Evolutionary conservation across 2,888 invertebrate species (phyloP), one percentile per base, ranked within the genome.

Genomic region (Emmelina monodactyla): DNA sequence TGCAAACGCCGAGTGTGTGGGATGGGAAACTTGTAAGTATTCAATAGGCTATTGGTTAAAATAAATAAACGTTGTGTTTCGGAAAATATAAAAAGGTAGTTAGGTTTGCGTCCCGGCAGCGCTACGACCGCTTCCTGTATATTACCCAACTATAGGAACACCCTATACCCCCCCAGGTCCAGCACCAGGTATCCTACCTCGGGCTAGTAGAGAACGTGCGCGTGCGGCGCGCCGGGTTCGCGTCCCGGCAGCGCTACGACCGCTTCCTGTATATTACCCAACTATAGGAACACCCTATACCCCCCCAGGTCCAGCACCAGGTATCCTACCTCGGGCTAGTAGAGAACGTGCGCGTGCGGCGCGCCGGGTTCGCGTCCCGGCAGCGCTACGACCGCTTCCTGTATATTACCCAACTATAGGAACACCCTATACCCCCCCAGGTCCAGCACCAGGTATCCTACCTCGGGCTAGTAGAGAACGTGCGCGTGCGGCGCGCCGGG

Each of bases 361-460:
- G 97, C 57, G 97, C 97, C 37, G 98, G 98, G 29, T 98, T 98
- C 78, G 97, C 96, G n/a, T 90, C 93, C 70, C 85, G 98, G 29
- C 94, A 95, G 80, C 85, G 91, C 42, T 98, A 97, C 76, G 93
- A 92, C 61, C 86, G 92, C 55, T 97, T 97, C 83, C 84, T 97
- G n/a, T n/a, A n/a, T n/a, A n/a, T n/a, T n/a, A n/a, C n/a, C 6
- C 25, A 25, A 25, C 25, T 6, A 19, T 19, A 19, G 9, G 9
- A 19, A 5, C 5, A 6, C 19, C 19, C 5, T 9, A 6, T 19
- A 19, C 11, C 28, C 14, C 5, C 19, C 0, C 47, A 80, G 79
- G 83, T 85, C 1, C 71, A 75, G 2, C 89, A 89, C 70, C 90
- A 90, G 58, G 89, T 89, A 14, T 82, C 86, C 38, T 97, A 97